These are phyloP conservation scores for Erpornis zantholeuca DNA, from an alignment of 2,113 vertebrate genomes.

Conservation along the genomic window DNA sequence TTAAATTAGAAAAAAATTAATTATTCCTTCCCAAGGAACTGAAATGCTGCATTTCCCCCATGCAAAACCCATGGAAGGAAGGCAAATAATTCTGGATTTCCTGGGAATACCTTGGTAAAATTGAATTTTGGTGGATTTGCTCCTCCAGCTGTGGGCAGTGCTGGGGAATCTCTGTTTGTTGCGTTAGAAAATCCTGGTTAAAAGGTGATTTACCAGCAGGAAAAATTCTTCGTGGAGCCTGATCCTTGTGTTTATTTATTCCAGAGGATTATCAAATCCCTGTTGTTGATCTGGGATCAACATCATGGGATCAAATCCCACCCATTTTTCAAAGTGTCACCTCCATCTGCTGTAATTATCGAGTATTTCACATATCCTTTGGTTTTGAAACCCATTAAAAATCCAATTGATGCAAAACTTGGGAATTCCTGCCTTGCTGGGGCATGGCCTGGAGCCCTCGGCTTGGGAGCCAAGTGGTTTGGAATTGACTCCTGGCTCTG, in stretches of 20 bases:
- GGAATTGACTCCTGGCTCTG: neutral
- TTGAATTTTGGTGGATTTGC: neutral
- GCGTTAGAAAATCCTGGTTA: neutral
- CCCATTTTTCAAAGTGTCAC: constrained; percentile 35
- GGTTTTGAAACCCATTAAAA: constrained; percentile 48
- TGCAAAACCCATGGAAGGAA: neutral
- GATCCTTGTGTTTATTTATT: neutral
- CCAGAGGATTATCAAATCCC: neutral
- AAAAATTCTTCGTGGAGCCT: too few relatives aligned
- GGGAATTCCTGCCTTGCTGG: neutral
- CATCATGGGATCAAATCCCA: too few relatives aligned
- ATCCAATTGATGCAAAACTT: constrained; percentile 52
- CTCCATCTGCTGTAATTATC: constrained; percentile 23
- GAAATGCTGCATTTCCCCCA: neutral
- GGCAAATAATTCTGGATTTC: neutral
- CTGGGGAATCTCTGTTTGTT: accelerated
- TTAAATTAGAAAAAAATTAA: too few relatives aligned
- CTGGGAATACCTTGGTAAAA: accelerated
- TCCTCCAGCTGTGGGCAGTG: neutral
- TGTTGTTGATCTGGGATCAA: neutral
- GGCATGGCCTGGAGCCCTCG: constrained; percentile 16
- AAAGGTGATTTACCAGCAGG: neutral
- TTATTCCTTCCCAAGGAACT: neutral
- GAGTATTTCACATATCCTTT: neutral
- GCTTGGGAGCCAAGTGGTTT: neutral